Conservation (phyloP, 2,797 vertebrate genomes). For the Otus scops region DNA sequence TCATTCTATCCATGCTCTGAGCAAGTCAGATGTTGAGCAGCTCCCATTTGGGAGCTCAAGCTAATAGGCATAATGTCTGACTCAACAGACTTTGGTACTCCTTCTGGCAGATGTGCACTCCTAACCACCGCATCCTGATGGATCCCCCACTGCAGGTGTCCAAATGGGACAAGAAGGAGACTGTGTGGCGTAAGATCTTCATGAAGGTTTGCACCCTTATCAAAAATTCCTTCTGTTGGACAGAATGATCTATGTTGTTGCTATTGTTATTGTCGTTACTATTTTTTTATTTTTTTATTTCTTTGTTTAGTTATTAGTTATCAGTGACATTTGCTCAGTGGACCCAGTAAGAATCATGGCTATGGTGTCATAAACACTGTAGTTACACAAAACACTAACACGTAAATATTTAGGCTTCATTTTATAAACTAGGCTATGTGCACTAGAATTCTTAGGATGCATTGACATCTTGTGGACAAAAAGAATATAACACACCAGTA, state of each 20-base stretch:
- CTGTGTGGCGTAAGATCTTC: fast-evolving
- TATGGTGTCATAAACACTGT: neutral
- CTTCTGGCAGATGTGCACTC: neutral
- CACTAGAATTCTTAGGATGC: slow-evolving; percentile 25
- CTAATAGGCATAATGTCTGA: neutral
- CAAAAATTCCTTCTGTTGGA: neutral
- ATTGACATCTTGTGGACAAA: slow-evolving; percentile 70
- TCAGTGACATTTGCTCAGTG: neutral
- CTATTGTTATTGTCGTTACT: neutral
- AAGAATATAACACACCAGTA: neutral
- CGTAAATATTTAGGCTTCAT: neutral
- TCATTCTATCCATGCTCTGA: neutral
- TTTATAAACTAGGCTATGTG: fast-evolving
- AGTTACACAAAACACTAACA: neutral
- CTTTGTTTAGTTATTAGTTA: neutral
- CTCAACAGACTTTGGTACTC: neutral
- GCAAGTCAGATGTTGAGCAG: neutral
- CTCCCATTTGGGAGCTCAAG: neutral
- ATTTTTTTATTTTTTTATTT: neutral
- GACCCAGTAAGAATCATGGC: neutral
- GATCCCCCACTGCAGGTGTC: neutral
- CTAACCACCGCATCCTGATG: neutral
- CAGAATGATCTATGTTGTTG: neutral
- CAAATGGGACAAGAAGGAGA: neutral
- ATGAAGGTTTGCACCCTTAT: neutral